Evolutionary conservation across 1,140 invertebrate species (phyloP).

Genomic region (Drosophila neocordata): DNA sequence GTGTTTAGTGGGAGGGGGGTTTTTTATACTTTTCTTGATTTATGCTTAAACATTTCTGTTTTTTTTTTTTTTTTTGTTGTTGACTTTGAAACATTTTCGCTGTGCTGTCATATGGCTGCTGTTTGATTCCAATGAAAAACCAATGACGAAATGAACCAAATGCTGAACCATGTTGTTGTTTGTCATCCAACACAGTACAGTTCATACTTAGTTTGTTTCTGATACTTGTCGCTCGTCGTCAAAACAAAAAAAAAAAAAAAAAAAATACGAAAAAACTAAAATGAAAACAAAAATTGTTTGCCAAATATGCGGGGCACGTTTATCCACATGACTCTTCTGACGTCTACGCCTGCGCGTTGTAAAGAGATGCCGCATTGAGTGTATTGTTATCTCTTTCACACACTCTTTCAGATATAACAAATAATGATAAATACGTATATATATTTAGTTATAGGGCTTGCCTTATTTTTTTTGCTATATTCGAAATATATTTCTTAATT

Average conservation of each 20-base stretch:
- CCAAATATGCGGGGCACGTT: slow-evolving; percentile 64
- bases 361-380: slow-evolving; percentile 30
- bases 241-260: slow-evolving; percentile 18
- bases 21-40: slow-evolving; percentile 24
- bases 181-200: slow-evolving; percentile 40
- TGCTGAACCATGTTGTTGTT: slow-evolving; percentile 22
- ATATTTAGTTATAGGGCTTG: no score
- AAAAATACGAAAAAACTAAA: slow-evolving; percentile 10
- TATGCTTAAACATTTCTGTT: slow-evolving; percentile 17
- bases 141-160: slow-evolving; percentile 40
- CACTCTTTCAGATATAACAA: no score
- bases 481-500: no score
- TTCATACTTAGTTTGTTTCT: background rate
- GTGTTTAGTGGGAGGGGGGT: background rate
- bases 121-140: slow-evolving; percentile 46
- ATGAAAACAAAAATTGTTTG: slow-evolving; percentile 27
- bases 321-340: slow-evolving; percentile 54
- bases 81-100: slow-evolving; percentile 36
- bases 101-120: slow-evolving; percentile 15
- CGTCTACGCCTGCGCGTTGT: slow-evolving; percentile 69
- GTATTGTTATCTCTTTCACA: slow-evolving; percentile 10
- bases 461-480: no score
- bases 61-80: slow-evolving; percentile 22
- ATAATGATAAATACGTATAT: no score
- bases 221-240: slow-evolving; percentile 58